Evolutionary conservation across 2,113 vertebrate genomes (phyloP).

Genomic region (Anolis sagrei): DNA sequence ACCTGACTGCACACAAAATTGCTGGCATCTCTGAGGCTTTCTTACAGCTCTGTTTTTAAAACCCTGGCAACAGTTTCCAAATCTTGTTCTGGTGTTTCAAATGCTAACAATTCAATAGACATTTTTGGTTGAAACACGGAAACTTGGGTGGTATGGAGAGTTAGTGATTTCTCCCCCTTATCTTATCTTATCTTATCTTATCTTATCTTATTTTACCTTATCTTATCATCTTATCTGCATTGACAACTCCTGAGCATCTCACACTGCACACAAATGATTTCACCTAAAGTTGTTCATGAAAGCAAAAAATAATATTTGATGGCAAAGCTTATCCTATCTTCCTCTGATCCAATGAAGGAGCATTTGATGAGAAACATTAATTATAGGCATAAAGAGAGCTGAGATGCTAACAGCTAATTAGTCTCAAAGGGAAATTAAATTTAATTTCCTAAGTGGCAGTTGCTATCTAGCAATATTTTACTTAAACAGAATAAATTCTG

Average conservation of each 20-base stretch:
- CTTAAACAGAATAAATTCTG: conserved; percentile 72
- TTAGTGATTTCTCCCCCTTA: background rate
- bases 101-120: background rate
- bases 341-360: conserved; percentile 38
- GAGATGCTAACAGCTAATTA: conserved; percentile 82
- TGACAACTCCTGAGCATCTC: conserved; percentile 30
- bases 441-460: conserved; percentile 61
- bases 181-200: conserved; percentile 44
- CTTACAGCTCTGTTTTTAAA: background rate
- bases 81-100: conserved; percentile 14
- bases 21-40: conserved; percentile 1
- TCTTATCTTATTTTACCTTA: conserved; percentile 47
- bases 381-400: conserved; percentile 73
- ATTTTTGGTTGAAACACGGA: conserved; percentile 29
- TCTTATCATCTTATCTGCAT: conserved; percentile 30
- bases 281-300: conserved; percentile 37
- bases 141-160: background rate
- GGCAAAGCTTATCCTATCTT: conserved; percentile 38
- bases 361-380: conserved; percentile 72
- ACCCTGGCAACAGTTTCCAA: conserved; percentile 28
- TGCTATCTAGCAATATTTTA: conserved; percentile 69
- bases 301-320: conserved; percentile 55
- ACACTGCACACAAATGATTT: conserved; percentile 35
- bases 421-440: conserved; percentile 77
- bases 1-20: conserved; percentile 25